Evolutionary conservation across 2,797 vertebrate genomes (phyloP).

Genomic region (Peromyscus melanophrys): DNA sequence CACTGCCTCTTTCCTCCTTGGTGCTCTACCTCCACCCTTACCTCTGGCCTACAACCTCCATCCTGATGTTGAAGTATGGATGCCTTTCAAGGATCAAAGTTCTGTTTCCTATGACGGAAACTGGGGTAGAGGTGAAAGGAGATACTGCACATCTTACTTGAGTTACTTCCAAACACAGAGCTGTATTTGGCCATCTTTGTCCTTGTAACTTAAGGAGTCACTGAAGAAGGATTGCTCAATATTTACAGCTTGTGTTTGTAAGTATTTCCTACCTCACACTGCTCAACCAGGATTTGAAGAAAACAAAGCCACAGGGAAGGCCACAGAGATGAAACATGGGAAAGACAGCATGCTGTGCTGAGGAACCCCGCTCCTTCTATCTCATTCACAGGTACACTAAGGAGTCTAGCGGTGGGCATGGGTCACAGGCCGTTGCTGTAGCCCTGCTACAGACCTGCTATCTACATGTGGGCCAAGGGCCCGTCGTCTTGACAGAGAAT

Average conservation of each 20-base stretch:
- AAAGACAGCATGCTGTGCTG: neutral
- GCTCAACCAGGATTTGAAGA: neutral
- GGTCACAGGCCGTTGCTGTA: neutral
- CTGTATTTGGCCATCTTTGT: too few relatives aligned
- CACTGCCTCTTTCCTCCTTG: neutral
- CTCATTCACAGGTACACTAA: fast-evolving
- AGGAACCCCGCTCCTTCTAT: neutral
- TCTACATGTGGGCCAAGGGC: neutral
- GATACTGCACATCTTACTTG: neutral
- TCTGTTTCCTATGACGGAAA: neutral
- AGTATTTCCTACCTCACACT: neutral
- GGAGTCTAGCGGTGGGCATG: neutral
- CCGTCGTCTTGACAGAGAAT: neutral
- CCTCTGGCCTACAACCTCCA: neutral
- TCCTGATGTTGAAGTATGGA: neutral
- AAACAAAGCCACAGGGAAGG: neutral
- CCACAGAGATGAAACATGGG: neutral
- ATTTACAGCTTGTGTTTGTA: neutral
- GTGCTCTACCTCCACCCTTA: neutral
- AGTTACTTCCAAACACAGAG: neutral
- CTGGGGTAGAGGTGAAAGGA: neutral
- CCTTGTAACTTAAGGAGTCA: neutral
- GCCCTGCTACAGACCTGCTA: too few relatives aligned
- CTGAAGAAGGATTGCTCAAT: neutral
- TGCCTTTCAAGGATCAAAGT: neutral